Conservation (phyloP, 2,888 invertebrate species). For the Diloba caeruleocephala region DNA sequence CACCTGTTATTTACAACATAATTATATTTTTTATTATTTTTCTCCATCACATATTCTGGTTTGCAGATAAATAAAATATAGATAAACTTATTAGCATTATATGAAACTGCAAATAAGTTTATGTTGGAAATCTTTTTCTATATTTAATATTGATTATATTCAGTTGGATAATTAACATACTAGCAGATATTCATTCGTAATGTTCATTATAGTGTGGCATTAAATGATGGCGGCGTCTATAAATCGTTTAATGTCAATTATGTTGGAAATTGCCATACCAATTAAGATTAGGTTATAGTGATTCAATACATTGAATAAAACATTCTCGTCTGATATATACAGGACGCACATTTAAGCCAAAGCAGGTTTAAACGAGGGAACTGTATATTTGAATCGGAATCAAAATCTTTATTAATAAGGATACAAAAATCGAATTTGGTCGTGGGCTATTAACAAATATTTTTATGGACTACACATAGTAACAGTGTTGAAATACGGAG, state of each 20-base stretch:
- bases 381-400: constrained; percentile 40
- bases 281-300: constrained; percentile 62
- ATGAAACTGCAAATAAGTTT: constrained; percentile 43
- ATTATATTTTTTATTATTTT: constrained; percentile 38
- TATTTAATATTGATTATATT: constrained; percentile 33
- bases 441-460: no score
- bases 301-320: constrained; percentile 63
- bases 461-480: no score
- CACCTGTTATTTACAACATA: constrained; percentile 39
- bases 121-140: constrained; percentile 22
- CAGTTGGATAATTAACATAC: constrained; percentile 38
- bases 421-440: neutral
- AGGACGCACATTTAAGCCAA: constrained; percentile 42
- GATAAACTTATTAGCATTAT: constrained; percentile 45
- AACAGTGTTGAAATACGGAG: no score
- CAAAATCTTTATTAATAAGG: constrained; percentile 23
- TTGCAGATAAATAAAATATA: constrained; percentile 25
- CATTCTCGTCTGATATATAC: constrained; percentile 51
- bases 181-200: constrained; percentile 38
- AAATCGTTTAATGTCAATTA: constrained; percentile 65
- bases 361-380: constrained; percentile 38
- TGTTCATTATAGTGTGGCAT: constrained; percentile 49
- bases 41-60: constrained; percentile 18
- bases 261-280: constrained; percentile 59
- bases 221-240: constrained; percentile 53